Evolutionary conservation across 2,113 vertebrate species (phyloP), one percentile per base, ranked within the genome.

Genomic region (Oceanites oceanicus): DNA sequence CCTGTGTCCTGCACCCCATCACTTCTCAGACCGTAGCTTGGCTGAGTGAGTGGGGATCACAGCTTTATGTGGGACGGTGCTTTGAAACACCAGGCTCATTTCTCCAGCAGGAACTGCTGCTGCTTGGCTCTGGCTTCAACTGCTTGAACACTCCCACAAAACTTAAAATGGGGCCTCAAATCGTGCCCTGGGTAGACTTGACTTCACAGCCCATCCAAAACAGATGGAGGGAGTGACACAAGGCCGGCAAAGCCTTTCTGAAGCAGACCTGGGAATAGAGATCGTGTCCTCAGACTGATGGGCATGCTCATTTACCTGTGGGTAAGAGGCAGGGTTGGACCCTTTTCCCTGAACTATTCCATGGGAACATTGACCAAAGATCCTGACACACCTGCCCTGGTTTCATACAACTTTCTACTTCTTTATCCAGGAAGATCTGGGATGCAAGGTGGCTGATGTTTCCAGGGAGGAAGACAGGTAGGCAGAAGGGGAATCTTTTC

Each of bases 211-310:
- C 36, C 73, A 45, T 5, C 49, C 62, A 49, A 29, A 18, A 4
- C 53, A 32, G 44, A 34, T 0, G 6, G 59, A 86, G 21, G 15
- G 38, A 88, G 56, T 0, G 47, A 52, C 80, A 86, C 13, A 10
- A 27, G 36, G 42, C 2, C 4, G 7, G 62, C 36, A 86, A 63
- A 84, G 36, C 55, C 70, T 44, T 58, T 66, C 78, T 83, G 78
- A 27, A 88, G 61, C 50, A 88, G 59, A 20, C 10, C n/a, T 82
- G 66, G 70, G 55, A 47, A 32, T 0, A 38, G 27, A 40, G 82
- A 38, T 4, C 0, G 0, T 9, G 40, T 13, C 40, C 74, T 40
- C 29, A 45, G 40, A 2, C 6, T 1, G 7, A 5, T 3, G 27
- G 36, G 7, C 4, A 1, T 16, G 55, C 47, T 75, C 44, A 32